Evolutionary conservation across 2,113 vertebrate genomes (phyloP).

Genomic region (Calonectris borealis): DNA sequence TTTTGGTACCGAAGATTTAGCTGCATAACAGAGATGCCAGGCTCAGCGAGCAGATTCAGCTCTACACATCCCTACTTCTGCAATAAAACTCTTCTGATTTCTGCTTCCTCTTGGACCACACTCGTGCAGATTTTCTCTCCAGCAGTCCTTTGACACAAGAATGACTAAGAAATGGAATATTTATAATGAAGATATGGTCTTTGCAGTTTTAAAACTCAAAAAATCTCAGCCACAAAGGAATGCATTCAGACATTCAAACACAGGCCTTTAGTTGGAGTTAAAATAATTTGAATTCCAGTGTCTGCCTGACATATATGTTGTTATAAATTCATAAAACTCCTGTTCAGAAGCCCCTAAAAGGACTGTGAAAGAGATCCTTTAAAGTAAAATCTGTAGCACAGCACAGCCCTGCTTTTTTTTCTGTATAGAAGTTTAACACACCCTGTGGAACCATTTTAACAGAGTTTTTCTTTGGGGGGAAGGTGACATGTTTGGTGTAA

Average conservation of each 20-base stretch:
- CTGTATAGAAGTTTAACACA: neutral
- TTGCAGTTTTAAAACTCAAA: neutral
- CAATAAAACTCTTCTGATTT: neutral
- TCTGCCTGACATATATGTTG: slow-evolving; percentile 52
- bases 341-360: slow-evolving; percentile 1
- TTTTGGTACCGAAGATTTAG: neutral
- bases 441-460: neutral
- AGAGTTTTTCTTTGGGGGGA: neutral
- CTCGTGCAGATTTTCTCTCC: neutral
- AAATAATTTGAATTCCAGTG: slow-evolving; percentile 67
- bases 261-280: slow-evolving; percentile 53
- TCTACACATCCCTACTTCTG: neutral
- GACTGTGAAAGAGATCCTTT: slow-evolving; percentile 29
- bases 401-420: neutral
- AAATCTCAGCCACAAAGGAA: slow-evolving; percentile 54
- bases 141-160: neutral
- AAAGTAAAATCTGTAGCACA: neutral
- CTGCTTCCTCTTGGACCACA: neutral
- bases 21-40: neutral
- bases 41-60: neutral
- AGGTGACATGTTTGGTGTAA: slow-evolving; percentile 3
- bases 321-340: slow-evolving; percentile 47
- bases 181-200: neutral
- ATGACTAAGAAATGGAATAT: slow-evolving; percentile 11
- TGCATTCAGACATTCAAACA: slow-evolving; percentile 45